Evolutionary conservation across 2,888 invertebrate species (phyloP).

Genomic region (Platynereis dumerilii): DNA sequence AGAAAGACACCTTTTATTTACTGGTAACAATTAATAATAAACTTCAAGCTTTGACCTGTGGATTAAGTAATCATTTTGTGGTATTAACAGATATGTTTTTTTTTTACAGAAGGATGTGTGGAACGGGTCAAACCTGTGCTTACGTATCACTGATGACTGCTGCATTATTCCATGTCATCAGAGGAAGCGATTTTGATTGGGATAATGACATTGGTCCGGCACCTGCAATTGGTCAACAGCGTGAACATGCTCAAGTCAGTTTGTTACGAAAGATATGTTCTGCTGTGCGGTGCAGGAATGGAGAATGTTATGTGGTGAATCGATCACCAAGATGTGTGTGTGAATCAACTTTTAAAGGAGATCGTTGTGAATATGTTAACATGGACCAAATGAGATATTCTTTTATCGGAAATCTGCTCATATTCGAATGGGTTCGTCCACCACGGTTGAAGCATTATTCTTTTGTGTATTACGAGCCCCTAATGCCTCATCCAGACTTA

Average conservation of each 20-base stretch:
- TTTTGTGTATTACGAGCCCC: constrained; percentile 32
- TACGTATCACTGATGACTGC: constrained; percentile 5
- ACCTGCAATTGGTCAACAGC: too few relatives aligned
- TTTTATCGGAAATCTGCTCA: constrained; percentile 27
- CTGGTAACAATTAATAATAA: too few relatives aligned
- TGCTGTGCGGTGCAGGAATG: constrained; percentile 15
- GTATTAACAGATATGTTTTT: too few relatives aligned
- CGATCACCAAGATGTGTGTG: constrained; percentile 14
- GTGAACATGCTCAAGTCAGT: background rate
- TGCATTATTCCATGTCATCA: background rate
- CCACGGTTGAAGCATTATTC: constrained; percentile 31
- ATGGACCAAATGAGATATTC: constrained; percentile 19
- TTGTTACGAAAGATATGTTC: constrained; percentile 17
- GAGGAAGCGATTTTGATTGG: background rate
- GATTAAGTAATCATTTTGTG: too few relatives aligned
- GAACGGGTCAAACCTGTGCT: background rate
- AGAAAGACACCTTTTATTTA: too few relatives aligned
- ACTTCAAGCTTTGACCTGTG: too few relatives aligned
- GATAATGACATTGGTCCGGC: too few relatives aligned
- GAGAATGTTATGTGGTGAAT: constrained; percentile 18
- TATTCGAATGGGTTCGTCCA: constrained; percentile 33
- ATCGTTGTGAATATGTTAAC: constrained; percentile 28
- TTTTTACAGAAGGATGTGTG: too few relatives aligned
- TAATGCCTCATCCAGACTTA: constrained; percentile 8
- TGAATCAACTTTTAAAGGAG: constrained; percentile 21